Base-by-base conservation (phyloP, 1,140 invertebrate genomes). In the Aphidius ervi region DNA sequence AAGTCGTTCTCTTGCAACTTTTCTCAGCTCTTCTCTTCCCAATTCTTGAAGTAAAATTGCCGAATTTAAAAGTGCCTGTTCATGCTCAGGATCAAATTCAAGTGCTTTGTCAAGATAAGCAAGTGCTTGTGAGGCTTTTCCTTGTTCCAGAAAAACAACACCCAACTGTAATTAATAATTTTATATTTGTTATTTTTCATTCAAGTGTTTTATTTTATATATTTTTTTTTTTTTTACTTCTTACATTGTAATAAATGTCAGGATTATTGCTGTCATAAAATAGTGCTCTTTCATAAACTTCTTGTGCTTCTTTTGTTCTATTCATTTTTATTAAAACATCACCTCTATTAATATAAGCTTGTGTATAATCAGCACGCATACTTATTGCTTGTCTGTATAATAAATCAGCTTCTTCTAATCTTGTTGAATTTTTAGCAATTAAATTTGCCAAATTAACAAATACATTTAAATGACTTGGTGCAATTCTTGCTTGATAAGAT, bases 171-270 rank as follows among this genome's bases (percentile, higher is more conserved):
- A 42, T 16, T 16, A 57, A 6, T 16, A 16, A 16, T 16, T 16
- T 16, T 47, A 10, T 20, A 52, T 37, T 52, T 9, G n/a, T 4
- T 10, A 52, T 37, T 41, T 16, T 5, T 56, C 16, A 39, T 37
- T 46, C 5, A 20, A 46, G 6, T 10, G 46, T 63, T 84, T 43
- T 43, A 43, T 43, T 6, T 43, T 43, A 43, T 6, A 43, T 43
- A 43, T 6, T 1, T 43, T 1, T 9, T 1, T 16, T 0, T 16
- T 16, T 16, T 16, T 16, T 16, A 16, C 16, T 16, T 16, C 86
- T 86, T 81, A 94, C 92, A 80, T 98, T 98, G 72, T 98, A 98
- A 79, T 97, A 96, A 69, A 98, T 95, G 76, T 98, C 96, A 4
- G 96, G 93, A 83, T 98, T 97, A 67, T 89, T 91, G 70, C 89